Evolutionary conservation across 1,140 invertebrate species (phyloP).

Genomic region (Drosophila obscura): DNA sequence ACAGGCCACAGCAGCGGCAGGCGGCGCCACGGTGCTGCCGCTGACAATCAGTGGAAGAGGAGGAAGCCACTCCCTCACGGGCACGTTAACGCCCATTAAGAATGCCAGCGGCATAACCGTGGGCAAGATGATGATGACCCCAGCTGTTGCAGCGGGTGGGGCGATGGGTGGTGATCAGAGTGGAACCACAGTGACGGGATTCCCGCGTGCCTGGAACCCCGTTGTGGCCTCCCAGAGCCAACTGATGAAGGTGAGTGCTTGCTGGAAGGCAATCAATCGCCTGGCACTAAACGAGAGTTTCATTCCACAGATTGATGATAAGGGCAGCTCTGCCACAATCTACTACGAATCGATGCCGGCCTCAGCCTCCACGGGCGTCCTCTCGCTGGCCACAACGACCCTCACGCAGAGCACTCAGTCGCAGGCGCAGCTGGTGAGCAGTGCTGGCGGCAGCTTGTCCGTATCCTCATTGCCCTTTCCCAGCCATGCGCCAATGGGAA

Average conservation of each 20-base stretch:
- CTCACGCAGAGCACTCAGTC: conserved; percentile 74
- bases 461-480: conserved; percentile 75
- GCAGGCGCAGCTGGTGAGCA: conserved; percentile 68
- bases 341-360: conserved; percentile 83
- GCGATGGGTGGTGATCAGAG: conserved; percentile 4
- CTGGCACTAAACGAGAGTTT: neutral
- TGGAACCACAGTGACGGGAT: conserved; percentile 28
- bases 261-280: neutral
- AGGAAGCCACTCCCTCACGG: conserved; percentile 68
- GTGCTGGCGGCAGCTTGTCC: conserved; percentile 57
- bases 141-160: conserved; percentile 43
- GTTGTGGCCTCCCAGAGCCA: conserved; percentile 54
- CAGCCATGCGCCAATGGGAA: conserved; percentile 37
- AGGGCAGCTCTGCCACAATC: conserved; percentile 74
- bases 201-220: conserved; percentile 47
- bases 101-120: conserved; percentile 73
- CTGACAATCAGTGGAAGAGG: conserved; percentile 71
- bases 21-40: conserved; percentile 74
- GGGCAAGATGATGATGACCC: conserved; percentile 80
- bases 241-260: conserved; percentile 37
- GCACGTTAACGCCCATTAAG: conserved; percentile 76
- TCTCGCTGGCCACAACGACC: conserved; percentile 76
- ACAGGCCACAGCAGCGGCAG: conserved; percentile 49
- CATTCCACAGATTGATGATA: conserved; percentile 35
- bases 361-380: conserved; percentile 73